Conservation (phyloP, 2,888 invertebrate species). For the Ceramica pisi region DNA sequence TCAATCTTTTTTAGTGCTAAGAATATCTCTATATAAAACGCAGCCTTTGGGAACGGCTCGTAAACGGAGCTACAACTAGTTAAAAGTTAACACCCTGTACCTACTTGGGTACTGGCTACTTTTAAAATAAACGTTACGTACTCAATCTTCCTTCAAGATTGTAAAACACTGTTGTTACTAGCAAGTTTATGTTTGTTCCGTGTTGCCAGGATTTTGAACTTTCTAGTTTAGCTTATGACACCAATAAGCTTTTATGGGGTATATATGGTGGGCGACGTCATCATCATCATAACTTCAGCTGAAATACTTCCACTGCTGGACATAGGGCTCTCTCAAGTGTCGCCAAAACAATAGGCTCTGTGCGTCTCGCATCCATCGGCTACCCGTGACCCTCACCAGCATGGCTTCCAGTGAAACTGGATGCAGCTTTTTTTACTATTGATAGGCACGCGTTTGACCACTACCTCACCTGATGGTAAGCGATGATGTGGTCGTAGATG, state of each 20-base stretch:
- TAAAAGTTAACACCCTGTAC: slow-evolving; percentile 52
- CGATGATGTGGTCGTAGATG: too few relatives aligned
- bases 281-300: too few relatives aligned
- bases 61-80: slow-evolving; percentile 51
- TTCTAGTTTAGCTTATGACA: neutral
- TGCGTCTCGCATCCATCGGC: too few relatives aligned
- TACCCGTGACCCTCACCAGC: too few relatives aligned
- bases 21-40: slow-evolving; percentile 49
- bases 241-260: neutral
- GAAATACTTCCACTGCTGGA: too few relatives aligned
- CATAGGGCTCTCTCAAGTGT: too few relatives aligned
- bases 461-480: too few relatives aligned
- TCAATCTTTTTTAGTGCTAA: slow-evolving; percentile 18
- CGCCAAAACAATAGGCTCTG: too few relatives aligned
- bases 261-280: neutral
- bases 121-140: slow-evolving; percentile 45
- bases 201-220: neutral
- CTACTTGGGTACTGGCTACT: slow-evolving; percentile 31
- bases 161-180: slow-evolving; percentile 34
- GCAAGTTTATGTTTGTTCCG: slow-evolving; percentile 19
- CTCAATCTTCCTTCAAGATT: slow-evolving; percentile 37
- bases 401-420: too few relatives aligned
- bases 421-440: too few relatives aligned
- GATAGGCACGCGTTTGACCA: too few relatives aligned
- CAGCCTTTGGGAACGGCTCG: slow-evolving; percentile 39